A percentile compares a stretch with the other conserved stretches of the same genome.
Conservation (phyloP, 2,797 vertebrate species). For the Onychomys torridus region DNA sequence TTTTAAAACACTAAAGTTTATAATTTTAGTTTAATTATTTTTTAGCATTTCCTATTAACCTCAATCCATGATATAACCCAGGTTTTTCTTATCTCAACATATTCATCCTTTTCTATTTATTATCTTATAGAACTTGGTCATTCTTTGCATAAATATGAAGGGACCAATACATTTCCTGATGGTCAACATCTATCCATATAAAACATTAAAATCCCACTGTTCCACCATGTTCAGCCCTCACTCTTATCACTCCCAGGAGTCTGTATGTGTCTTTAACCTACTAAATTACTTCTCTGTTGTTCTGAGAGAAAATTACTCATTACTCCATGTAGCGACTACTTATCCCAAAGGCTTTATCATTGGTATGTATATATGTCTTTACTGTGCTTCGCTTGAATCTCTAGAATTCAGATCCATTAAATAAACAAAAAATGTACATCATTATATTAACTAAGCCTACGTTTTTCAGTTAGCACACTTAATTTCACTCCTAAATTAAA, state of each 20-base stretch:
- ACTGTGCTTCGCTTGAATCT: background rate
- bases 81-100: background rate
- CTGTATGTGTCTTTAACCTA: too few relatives aligned
- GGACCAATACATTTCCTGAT: background rate
- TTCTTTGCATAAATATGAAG: background rate
- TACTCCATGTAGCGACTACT: background rate
- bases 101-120: background rate
- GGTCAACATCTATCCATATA: background rate
- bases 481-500: background rate
- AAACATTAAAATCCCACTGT: rapidly evolving
- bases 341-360: background rate
- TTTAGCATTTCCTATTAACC: conserved; percentile 6
- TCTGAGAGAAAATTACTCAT: background rate
- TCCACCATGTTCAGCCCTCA: rapidly evolving
- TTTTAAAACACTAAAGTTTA: conserved; percentile 17
- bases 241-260: rapidly evolving
- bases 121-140: background rate
- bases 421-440: background rate
- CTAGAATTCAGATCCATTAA: background rate
- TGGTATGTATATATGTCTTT: background rate
- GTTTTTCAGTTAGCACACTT: background rate
- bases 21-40: background rate
- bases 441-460: background rate
- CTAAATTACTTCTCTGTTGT: background rate
- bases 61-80: background rate